Conservation (phyloP, 2,888 invertebrate species). For the Folsomia manolachei region DNA sequence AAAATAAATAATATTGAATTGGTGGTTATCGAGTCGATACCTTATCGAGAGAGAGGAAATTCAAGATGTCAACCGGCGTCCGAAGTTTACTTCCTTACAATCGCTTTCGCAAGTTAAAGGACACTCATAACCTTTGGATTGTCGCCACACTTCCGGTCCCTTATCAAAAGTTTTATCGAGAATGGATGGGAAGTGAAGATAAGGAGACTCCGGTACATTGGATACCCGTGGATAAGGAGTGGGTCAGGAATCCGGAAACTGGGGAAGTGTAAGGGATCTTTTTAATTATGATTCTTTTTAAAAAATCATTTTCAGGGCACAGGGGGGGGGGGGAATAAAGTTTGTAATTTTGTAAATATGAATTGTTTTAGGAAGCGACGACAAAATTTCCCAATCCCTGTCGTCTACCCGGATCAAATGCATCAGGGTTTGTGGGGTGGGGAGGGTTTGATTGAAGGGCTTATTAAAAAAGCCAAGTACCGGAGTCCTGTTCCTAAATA, state of each 20-base stretch:
- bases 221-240: conserved; percentile 69
- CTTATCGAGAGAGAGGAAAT: too few species aligned
- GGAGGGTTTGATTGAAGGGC: conserved; percentile 88
- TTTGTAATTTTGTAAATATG: too few species aligned
- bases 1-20: too few species aligned
- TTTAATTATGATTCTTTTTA: too few species aligned
- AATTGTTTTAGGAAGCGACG: conserved; percentile 65
- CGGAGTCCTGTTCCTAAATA: conserved; percentile 73
- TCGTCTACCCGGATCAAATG: conserved; percentile 74
- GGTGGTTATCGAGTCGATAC: too few species aligned
- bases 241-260: conserved; percentile 69
- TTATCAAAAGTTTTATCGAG: conserved; percentile 80
- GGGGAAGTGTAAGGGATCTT: conserved; percentile 64
- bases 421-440: conserved; percentile 93
- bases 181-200: conserved; percentile 68
- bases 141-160: conserved; percentile 64
- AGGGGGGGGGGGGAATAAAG: neutral
- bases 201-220: conserved; percentile 64
- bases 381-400: conserved; percentile 72
- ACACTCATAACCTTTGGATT: conserved; percentile 24
- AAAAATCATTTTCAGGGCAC: neutral
- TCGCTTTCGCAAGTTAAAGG: conserved; percentile 17
- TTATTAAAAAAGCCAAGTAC: conserved; percentile 63
- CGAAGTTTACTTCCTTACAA: conserved; percentile 18
- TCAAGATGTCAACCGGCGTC: conserved; percentile 19